A percentile compares a stretch with the other conserved stretches of the same genome.
These are phyloP conservation scores for Berghia stephanieae DNA, from an alignment of 1,140 invertebrate species.

Conservation along the genomic window DNA sequence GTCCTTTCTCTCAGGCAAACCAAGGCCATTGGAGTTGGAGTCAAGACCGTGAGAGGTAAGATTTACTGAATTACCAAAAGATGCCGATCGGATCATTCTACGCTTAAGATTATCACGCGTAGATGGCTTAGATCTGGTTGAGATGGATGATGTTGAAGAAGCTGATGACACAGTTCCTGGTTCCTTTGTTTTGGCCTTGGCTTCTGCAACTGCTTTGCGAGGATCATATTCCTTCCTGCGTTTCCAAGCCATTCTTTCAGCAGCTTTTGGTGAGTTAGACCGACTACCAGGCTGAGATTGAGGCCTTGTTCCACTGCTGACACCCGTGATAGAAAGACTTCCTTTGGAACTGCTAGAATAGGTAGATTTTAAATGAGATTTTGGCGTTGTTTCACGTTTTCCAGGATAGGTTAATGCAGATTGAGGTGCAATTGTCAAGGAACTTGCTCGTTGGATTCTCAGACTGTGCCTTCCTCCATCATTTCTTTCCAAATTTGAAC, in stretches of 20 bases:
- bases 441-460: conserved; percentile 59
- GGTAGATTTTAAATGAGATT: conserved; percentile 40
- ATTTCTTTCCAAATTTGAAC: conserved; percentile 68
- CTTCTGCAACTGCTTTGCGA: conserved; percentile 83
- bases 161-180: no score
- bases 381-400: conserved; percentile 13
- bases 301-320: conserved; percentile 39
- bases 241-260: conserved; percentile 92
- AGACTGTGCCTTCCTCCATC: conserved; percentile 77
- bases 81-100: conserved; percentile 54
- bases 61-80: conserved; percentile 51
- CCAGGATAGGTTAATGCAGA: background rate
- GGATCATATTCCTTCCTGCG: conserved; percentile 90
- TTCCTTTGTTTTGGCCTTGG: conserved; percentile 54
- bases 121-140: conserved; percentile 14
- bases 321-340: conserved; percentile 49
- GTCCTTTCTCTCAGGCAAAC: conserved; percentile 38
- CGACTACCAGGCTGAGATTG: conserved; percentile 49
- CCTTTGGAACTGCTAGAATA: conserved; percentile 41
- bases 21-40: conserved; percentile 52
- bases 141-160: background rate
- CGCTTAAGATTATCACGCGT: conserved; percentile 24
- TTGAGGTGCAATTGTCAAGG: conserved; percentile 29
- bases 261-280: conserved; percentile 58
- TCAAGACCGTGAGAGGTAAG: conserved; percentile 42